Conservation (phyloP, 2,888 invertebrate species). For the Bombylius major region DNA sequence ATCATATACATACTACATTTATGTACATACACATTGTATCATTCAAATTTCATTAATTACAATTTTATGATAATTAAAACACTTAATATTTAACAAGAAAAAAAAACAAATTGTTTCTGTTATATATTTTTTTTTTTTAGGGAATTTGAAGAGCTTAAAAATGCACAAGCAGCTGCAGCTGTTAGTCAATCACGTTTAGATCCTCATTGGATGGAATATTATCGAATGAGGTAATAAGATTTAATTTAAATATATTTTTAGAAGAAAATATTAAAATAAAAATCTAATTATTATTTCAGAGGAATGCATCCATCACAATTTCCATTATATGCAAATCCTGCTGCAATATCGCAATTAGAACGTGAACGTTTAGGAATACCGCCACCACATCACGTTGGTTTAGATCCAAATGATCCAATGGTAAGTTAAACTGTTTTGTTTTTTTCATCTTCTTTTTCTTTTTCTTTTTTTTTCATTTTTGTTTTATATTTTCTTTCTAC, state of each 20-base stretch:
- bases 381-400: slow-evolving; percentile 43
- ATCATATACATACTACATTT: slow-evolving; percentile 2
- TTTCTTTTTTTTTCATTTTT: too few relatives aligned
- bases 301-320: slow-evolving; percentile 51
- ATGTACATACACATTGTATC: not conserved
- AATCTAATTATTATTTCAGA: slow-evolving; percentile 24
- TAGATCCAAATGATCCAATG: slow-evolving; percentile 81
- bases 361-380: slow-evolving; percentile 77
- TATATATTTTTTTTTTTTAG: slow-evolving; percentile 42
- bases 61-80: too few relatives aligned
- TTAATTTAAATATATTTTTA: not conserved
- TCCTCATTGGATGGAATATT: slow-evolving; percentile 82
- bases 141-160: slow-evolving; percentile 65
- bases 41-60: too few relatives aligned
- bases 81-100: too few relatives aligned
- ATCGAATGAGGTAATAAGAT: slow-evolving; percentile 46
- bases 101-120: too few relatives aligned
- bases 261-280: too few relatives aligned
- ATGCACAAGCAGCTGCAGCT: slow-evolving; percentile 46
- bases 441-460: not conserved
- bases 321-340: slow-evolving; percentile 58
- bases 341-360: slow-evolving; percentile 70
- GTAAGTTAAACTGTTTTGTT: slow-evolving; percentile 35
- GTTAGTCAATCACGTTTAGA: slow-evolving; percentile 54
- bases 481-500: too few relatives aligned